These are phyloP conservation scores for Lepidocyrtoides sp. DNA, from an alignment of 2,888 invertebrate species.

Conservation along the genomic window DNA sequence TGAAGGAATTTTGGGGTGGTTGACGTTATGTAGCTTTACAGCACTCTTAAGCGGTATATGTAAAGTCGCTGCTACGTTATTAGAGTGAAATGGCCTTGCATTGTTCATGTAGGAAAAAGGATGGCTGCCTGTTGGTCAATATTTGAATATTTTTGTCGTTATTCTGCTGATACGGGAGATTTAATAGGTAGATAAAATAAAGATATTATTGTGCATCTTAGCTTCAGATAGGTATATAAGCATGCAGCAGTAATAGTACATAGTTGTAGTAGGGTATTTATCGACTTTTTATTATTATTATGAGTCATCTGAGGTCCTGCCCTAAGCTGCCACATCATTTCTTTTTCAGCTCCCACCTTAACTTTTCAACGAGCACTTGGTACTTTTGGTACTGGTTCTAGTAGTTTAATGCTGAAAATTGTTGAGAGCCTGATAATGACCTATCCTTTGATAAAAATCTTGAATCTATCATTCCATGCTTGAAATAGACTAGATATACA, in stretches of 20 bases:
- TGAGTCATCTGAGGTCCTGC: background rate
- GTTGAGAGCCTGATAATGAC: constrained; percentile 51
- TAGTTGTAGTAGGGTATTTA: background rate
- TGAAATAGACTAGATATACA: constrained; percentile 7
- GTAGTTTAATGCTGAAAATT: constrained; percentile 15
- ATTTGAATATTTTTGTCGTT: constrained; percentile 59
- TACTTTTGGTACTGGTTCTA: background rate
- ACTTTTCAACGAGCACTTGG: background rate
- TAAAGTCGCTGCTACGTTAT: too few relatives aligned
- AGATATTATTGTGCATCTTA: too few relatives aligned
- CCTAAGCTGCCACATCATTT: constrained; percentile 23
- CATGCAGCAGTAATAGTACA: too few relatives aligned
- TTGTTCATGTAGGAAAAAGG: constrained; percentile 64
- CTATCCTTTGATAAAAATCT: constrained; percentile 47
- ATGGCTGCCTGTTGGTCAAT: constrained; percentile 57
- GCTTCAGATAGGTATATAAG: too few relatives aligned
- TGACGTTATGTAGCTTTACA: background rate
- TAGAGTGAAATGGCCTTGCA: constrained; percentile 68
- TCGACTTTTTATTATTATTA: background rate
- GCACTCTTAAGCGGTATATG: background rate
- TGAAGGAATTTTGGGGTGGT: constrained; percentile 44
- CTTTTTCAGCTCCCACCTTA: constrained; percentile 10
- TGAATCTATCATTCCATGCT: background rate
- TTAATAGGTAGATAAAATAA: too few relatives aligned
- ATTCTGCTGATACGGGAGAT: background rate